Percentiles rank a stretch among this genome's conserved stretches.
Evolutionary conservation across 2,113 vertebrate species (phyloP).

Genomic region (Galbula dea): DNA sequence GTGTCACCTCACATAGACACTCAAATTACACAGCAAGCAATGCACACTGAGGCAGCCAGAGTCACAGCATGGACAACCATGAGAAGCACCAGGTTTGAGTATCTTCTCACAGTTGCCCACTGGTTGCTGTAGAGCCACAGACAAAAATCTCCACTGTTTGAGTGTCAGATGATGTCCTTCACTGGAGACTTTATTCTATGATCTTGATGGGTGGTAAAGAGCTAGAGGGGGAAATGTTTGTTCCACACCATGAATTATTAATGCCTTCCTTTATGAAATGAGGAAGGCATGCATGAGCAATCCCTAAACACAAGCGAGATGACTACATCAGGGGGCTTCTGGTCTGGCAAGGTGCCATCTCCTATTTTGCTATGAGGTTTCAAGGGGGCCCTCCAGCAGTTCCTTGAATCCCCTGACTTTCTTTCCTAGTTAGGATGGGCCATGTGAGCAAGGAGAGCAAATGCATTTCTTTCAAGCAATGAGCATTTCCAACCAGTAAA

Average conservation of each 20-base stretch:
- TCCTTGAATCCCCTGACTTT: neutral
- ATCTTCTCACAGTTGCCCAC: neutral
- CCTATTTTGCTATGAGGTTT: neutral
- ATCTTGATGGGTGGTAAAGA: conserved; percentile 21
- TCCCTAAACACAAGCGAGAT: neutral
- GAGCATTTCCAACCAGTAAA: neutral
- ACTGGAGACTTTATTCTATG: neutral
- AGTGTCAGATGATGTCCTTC: neutral
- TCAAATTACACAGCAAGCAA: neutral
- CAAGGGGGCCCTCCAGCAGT: neutral
- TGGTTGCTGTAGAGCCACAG: neutral
- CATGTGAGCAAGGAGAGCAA: neutral
- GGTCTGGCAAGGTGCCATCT: neutral
- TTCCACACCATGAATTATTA: neutral
- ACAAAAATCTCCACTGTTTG: neutral
- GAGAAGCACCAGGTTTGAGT: neutral
- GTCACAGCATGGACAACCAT: neutral
- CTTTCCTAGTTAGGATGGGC: neutral
- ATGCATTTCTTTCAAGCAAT: neutral
- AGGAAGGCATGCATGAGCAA: neutral
- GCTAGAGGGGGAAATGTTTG: neutral
- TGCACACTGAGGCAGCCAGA: neutral
- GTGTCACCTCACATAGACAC: neutral
- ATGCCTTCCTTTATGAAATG: conserved; percentile 38
- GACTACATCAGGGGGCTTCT: neutral